Evolutionary conservation across 2,797 vertebrate species (phyloP).

Genomic region (Scomberomorus guttatus): DNA sequence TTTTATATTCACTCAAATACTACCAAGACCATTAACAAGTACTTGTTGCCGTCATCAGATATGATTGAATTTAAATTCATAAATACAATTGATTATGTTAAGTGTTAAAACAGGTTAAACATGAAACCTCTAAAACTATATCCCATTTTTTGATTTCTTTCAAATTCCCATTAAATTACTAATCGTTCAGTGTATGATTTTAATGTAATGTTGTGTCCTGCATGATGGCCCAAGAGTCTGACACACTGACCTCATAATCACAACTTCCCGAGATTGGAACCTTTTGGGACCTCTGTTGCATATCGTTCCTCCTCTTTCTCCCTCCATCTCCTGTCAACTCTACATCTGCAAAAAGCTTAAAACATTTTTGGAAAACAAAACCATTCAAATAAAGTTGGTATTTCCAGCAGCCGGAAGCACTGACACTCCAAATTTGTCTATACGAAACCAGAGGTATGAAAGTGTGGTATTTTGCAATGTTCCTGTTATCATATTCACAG

Average conservation of each 20-base stretch:
- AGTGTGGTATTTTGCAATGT: conserved; percentile 13
- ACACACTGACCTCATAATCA: no score
- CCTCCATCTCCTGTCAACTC: not conserved
- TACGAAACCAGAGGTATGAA: conserved; percentile 6
- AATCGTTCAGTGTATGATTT: not conserved
- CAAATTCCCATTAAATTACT: not conserved
- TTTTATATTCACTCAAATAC: not conserved
- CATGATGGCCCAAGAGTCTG: no score
- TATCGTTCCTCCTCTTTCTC: not conserved
- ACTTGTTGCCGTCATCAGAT: not conserved
- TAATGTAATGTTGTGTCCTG: not conserved
- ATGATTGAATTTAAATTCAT: not conserved
- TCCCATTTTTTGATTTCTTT: not conserved
- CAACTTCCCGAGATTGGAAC: no score
- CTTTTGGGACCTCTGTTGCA: not conserved
- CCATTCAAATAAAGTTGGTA: not conserved
- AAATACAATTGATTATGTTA: not conserved
- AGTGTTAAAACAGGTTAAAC: not conserved
- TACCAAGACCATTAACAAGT: not conserved
- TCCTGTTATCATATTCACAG: conserved; percentile 31
- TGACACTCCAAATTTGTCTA: not conserved
- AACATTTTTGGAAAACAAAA: not conserved
- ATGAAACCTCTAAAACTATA: not conserved
- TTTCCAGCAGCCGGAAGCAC: not conserved
- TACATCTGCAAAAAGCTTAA: not conserved